These are phyloP conservation scores for Zophobas atratus DNA, from an alignment of 1,140 invertebrate genomes.

Conservation along the genomic window DNA sequence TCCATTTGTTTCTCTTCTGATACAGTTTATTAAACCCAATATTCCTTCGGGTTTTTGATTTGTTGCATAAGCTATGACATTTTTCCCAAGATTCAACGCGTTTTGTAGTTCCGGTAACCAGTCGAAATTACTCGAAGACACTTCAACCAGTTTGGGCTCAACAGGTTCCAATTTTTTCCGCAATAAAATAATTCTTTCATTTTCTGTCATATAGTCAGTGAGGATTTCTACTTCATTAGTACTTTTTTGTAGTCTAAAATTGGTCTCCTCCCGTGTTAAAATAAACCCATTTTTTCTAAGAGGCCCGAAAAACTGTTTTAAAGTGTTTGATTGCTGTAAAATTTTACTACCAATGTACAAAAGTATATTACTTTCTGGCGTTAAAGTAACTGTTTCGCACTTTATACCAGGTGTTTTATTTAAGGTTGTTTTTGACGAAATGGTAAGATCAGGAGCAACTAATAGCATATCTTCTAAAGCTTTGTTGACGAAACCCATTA, in stretches of 20 bases:
- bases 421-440: not conserved
- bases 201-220: constrained; percentile 45
- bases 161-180: constrained; percentile 15
- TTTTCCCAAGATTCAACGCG: too few relatives aligned
- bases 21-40: constrained; percentile 82
- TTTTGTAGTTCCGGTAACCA: constrained; percentile 70
- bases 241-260: constrained; percentile 31
- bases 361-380: too few relatives aligned
- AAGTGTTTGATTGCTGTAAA: too few relatives aligned
- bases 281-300: not conserved
- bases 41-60: too few relatives aligned
- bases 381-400: not conserved
- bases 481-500: too few relatives aligned
- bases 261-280: too few relatives aligned
- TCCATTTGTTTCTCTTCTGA: constrained; percentile 77
- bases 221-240: constrained; percentile 57
- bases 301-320: not conserved
- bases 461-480: not conserved
- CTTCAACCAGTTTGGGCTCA: constrained; percentile 15
- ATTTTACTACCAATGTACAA: too few relatives aligned
- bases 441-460: constrained; percentile 1
- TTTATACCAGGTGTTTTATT: not conserved
- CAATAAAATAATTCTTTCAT: constrained; percentile 68
- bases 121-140: not conserved
- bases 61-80: too few relatives aligned